A percentile compares a stretch with the other conserved stretches of the same genome.
Evolutionary conservation across 2,113 vertebrate species (phyloP).

Genomic region (Pimephales promelas): DNA sequence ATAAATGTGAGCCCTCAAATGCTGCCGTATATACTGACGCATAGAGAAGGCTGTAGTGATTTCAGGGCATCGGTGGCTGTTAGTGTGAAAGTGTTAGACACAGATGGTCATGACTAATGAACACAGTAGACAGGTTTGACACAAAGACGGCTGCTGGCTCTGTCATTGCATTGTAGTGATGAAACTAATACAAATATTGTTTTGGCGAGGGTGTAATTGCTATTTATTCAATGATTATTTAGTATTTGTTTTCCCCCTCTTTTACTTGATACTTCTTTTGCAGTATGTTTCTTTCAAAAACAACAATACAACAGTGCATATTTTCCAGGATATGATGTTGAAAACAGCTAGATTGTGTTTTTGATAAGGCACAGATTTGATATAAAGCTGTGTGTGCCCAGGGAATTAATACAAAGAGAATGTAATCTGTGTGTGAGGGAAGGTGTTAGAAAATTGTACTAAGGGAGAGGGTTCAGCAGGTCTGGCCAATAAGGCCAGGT

Average conservation of each 20-base stretch:
- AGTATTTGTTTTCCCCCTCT: neutral
- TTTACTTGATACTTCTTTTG: conserved; percentile 20
- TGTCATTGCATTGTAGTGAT: conserved; percentile 51
- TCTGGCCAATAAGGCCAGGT: conserved; percentile 77
- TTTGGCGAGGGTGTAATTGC: neutral
- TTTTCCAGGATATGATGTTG: conserved; percentile 25
- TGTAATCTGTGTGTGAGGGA: conserved; percentile 74
- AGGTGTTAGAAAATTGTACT: conserved; percentile 75
- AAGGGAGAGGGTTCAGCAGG: conserved; percentile 71
- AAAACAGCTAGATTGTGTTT: conserved; percentile 59
- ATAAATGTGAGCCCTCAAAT: conserved; percentile 24
- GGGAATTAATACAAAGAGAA: conserved; percentile 66
- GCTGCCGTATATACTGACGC: neutral
- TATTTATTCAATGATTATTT: neutral
- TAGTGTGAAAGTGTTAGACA: conserved; percentile 70
- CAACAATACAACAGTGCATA: neutral
- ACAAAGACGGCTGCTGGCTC: conserved; percentile 46
- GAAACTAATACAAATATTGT: conserved; percentile 15
- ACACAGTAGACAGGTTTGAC: conserved; percentile 66
- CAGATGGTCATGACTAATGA: conserved; percentile 79
- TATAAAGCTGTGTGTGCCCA: conserved; percentile 53
- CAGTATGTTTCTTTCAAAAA: neutral
- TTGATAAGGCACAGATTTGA: conserved; percentile 67
- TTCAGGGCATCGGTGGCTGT: conserved; percentile 61
- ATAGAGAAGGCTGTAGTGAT: conserved; percentile 36